Conservation (phyloP, 2,113 vertebrate species). For the Paracanthobrama guichenoti region DNA sequence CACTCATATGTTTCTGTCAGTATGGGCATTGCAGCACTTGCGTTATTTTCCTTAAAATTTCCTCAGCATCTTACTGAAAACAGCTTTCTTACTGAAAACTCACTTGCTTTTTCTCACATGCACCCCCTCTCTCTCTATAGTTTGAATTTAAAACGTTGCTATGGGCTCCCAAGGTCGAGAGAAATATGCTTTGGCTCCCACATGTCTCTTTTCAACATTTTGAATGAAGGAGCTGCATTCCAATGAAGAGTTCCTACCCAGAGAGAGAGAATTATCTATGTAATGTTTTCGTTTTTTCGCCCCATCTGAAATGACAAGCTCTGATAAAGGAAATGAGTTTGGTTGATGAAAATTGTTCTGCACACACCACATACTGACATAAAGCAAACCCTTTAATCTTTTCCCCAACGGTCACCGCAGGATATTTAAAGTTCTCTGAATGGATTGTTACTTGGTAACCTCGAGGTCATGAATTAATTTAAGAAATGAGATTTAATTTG, state of each 20-base stretch:
- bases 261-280: neutral
- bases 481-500: conserved; percentile 33
- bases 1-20: conserved; percentile 58
- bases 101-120: neutral
- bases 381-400: conserved; percentile 20
- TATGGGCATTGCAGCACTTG: conserved; percentile 52
- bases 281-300: neutral
- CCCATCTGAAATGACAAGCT: conserved; percentile 22
- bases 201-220: conserved; percentile 51
- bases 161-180: conserved; percentile 67
- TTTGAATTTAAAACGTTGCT: conserved; percentile 64
- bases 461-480: conserved; percentile 29
- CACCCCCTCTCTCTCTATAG: conserved; percentile 31
- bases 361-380: conserved; percentile 13
- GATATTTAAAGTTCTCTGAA: conserved; percentile 10
- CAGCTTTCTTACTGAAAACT: conserved; percentile 32
- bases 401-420: neutral
- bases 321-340: conserved; percentile 37
- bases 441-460: conserved; percentile 15
- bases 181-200: conserved; percentile 53
- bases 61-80: conserved; percentile 42
- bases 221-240: conserved; percentile 50
- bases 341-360: conserved; percentile 29
- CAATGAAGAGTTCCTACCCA: conserved; percentile 19
- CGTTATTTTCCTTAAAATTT: conserved; percentile 46